Percentiles rank a stretch among this genome's conserved stretches.
Evolutionary conservation across 2,797 vertebrate species (phyloP).

Genomic region (Chrosomus eos): DNA sequence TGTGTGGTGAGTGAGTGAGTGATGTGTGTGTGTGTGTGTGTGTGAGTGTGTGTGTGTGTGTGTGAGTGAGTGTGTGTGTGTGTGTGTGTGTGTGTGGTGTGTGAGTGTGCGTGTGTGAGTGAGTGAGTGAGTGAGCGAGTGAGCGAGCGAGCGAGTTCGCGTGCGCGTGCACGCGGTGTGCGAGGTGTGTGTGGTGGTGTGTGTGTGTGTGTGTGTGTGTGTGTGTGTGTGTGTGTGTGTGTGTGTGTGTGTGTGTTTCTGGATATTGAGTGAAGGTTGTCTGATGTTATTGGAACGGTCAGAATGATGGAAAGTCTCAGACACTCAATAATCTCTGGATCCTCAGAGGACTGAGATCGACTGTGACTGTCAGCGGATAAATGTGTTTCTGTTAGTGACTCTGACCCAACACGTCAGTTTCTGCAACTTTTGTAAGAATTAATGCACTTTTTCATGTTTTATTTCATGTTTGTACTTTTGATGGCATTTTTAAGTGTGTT

Average conservation of each 20-base stretch:
- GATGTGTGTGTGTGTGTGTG: too few relatives aligned
- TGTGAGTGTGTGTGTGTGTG: not conserved
- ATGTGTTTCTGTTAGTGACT: conserved; percentile 36
- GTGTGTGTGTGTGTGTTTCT: not conserved
- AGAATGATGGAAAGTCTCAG: not conserved
- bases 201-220: too few relatives aligned
- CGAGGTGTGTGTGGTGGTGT: accelerated
- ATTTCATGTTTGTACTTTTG: too few relatives aligned
- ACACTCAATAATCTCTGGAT: not conserved
- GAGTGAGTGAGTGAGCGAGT: accelerated
- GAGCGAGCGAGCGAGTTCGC: too few relatives aligned
- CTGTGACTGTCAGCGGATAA: conserved; percentile 29
- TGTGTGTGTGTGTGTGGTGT: too few relatives aligned
- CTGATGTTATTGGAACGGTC: not conserved
- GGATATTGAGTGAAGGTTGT: not conserved
- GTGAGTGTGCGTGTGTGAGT: accelerated
- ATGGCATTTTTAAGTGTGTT: too few relatives aligned
- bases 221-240: not conserved
- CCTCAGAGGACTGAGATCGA: conserved; percentile 40
- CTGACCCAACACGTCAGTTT: not conserved
- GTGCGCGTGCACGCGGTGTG: too few relatives aligned
- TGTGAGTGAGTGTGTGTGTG: too few relatives aligned
- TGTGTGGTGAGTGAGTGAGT: too few relatives aligned
- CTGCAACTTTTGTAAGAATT: too few relatives aligned
- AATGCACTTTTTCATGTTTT: too few relatives aligned